Conservation (phyloP, 2,113 vertebrate species). For the Epinephelus moara region DNA sequence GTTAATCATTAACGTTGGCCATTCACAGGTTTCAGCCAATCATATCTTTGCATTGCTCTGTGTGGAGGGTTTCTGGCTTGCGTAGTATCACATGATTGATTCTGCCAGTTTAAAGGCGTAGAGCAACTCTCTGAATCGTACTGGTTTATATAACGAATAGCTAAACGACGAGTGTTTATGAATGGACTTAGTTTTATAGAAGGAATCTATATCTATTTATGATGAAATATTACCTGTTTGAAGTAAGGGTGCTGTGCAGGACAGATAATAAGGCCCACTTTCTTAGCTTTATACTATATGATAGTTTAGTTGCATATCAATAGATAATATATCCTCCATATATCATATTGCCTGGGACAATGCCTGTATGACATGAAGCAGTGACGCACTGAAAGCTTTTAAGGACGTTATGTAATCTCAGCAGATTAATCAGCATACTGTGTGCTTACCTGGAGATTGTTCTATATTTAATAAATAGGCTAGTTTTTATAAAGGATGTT, state of each 20-base stretch:
- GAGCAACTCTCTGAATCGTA: slow-evolving; percentile 23
- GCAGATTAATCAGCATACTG: slow-evolving; percentile 63
- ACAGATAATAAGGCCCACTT: slow-evolving; percentile 39
- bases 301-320: slow-evolving; percentile 57
- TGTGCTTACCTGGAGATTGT: slow-evolving; percentile 71
- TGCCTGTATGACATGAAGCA: slow-evolving; percentile 43
- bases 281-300: slow-evolving; percentile 56
- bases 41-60: slow-evolving; percentile 52
- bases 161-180: slow-evolving; percentile 43
- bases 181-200: slow-evolving; percentile 60
- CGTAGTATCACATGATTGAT: slow-evolving; percentile 46
- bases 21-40: slow-evolving; percentile 77
- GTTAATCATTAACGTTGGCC: slow-evolving; percentile 64
- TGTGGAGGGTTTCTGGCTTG: slow-evolving; percentile 25
- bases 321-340: slow-evolving; percentile 50
- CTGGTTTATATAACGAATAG: slow-evolving; percentile 34
- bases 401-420: slow-evolving; percentile 67
- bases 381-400: slow-evolving; percentile 65
- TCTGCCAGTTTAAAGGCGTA: slow-evolving; percentile 56
- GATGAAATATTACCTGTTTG: slow-evolving; percentile 26
- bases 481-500: slow-evolving; percentile 69
- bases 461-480: slow-evolving; percentile 76
- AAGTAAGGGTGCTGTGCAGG: slow-evolving; percentile 28
- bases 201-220: slow-evolving; percentile 47
- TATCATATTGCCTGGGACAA: slow-evolving; percentile 59